Conservation (phyloP, 2,888 invertebrate genomes). For the Oithona nana region DNA sequence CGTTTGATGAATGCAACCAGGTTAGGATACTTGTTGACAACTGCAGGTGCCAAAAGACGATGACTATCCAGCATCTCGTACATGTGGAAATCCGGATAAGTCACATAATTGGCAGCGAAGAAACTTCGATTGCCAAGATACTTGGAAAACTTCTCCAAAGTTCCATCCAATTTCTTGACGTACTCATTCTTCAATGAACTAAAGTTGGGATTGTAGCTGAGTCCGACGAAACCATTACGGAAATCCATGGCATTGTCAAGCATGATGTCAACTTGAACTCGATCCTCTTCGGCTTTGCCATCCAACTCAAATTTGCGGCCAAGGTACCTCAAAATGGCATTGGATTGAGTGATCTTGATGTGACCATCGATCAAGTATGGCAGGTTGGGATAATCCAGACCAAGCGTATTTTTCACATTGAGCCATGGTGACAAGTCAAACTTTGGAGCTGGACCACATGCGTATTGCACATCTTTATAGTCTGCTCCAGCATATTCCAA, state of each 20-base stretch:
- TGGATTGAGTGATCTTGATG: conserved; percentile 29
- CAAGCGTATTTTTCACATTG: conserved; percentile 25
- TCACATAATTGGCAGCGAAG: conserved; percentile 29
- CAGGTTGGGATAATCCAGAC: conserved; percentile 29
- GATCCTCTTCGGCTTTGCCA: conserved; percentile 28
- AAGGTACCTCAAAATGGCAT: conserved; percentile 29
- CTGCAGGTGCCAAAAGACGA: conserved; percentile 24
- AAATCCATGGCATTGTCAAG: conserved; percentile 29
- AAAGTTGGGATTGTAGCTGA: conserved; percentile 29
- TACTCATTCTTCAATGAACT: conserved; percentile 26
- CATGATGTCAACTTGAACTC: conserved; percentile 27
- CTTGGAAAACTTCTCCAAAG: conserved; percentile 26
- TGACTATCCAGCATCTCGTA: conserved; percentile 30
- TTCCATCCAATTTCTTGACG: conserved; percentile 24
- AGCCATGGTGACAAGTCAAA: conserved; percentile 29
- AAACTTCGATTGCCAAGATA: conserved; percentile 28
- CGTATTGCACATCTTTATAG: conserved; percentile 30
- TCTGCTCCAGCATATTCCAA: conserved; percentile 29
- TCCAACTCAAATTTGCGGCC: conserved; percentile 30
- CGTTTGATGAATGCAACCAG: conserved; percentile 26
- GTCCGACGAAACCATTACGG: conserved; percentile 25
- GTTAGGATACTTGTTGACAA: conserved; percentile 26
- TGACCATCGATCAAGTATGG: conserved; percentile 29
- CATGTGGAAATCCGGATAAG: conserved; percentile 29
- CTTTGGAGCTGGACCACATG: conserved; percentile 29